phyloP scores from a whole-genome alignment of 2,797 vertebrate species.

The Clangula hyemalis region DNA sequence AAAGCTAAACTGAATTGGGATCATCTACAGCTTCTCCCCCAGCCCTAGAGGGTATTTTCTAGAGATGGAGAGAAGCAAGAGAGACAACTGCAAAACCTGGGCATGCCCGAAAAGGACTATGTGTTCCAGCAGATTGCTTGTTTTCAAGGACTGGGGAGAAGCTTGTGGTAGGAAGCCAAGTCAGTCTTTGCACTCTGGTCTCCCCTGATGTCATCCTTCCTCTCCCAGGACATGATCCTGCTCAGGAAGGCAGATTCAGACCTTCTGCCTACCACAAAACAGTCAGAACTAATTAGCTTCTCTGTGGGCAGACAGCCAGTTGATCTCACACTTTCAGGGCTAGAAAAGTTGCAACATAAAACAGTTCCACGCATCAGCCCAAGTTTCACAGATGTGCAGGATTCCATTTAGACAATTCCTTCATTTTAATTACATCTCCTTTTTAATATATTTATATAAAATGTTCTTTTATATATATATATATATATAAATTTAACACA shows the following conservation, averaged over 20 bases:
- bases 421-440: slow-evolving; percentile 60
- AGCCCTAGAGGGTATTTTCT: not conserved
- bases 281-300: not conserved
- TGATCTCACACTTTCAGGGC: not conserved
- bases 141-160: not conserved
- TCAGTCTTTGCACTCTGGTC: not conserved
- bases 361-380: slow-evolving; percentile 12
- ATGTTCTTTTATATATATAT: slow-evolving; percentile 24
- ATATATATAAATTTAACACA: slow-evolving; percentile 9
- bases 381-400: slow-evolving; percentile 36
- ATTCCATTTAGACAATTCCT: slow-evolving; percentile 32
- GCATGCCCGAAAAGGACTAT: not conserved
- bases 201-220: not conserved
- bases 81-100: slow-evolving; percentile 1
- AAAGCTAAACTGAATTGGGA: not conserved
- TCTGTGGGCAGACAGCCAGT: not conserved
- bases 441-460: slow-evolving; percentile 66
- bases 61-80: not conserved
- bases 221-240: not conserved
- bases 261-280: not conserved
- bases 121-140: not conserved
- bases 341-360: not conserved
- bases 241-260: not conserved
- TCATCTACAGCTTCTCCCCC: not conserved
- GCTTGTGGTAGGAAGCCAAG: not conserved